These are phyloP conservation scores for Papilio aristodemus DNA, from an alignment of 1,140 invertebrate species.

Conservation along the genomic window DNA sequence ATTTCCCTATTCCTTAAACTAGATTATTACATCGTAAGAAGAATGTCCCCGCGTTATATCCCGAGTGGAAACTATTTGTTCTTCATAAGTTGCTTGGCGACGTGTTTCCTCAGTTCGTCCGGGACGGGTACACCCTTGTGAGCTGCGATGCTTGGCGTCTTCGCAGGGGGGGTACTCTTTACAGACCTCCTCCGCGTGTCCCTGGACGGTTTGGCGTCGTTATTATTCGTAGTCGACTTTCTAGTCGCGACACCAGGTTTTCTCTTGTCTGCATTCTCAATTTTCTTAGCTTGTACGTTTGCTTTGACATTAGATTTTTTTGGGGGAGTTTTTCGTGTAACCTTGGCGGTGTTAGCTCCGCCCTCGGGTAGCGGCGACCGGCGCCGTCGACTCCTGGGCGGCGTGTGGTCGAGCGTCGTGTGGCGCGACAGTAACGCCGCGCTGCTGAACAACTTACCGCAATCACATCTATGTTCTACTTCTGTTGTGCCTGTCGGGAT, in stretches of 20 bases:
- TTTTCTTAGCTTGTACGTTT: constrained; percentile 3
- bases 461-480: constrained; percentile 71
- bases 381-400: constrained; percentile 61
- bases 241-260: constrained; percentile 40
- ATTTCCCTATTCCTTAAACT: constrained; percentile 44
- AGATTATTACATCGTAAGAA: constrained; percentile 35
- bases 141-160: constrained; percentile 42
- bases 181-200: constrained; percentile 36
- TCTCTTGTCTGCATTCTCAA: constrained; percentile 32
- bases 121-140: constrained; percentile 55
- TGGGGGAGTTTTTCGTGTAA: constrained; percentile 29
- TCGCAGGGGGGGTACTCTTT: constrained; percentile 38
- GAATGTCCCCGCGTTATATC: constrained; percentile 35
- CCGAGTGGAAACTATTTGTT: constrained; percentile 43
- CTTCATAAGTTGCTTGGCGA: constrained; percentile 49
- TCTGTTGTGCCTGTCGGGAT: constrained; percentile 51
- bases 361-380: constrained; percentile 50
- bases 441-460: constrained; percentile 72
- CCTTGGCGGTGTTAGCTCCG: constrained; percentile 29
- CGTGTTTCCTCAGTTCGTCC: constrained; percentile 60
- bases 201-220: constrained; percentile 38
- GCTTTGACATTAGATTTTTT: constrained; percentile 21
- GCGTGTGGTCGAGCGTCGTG: constrained; percentile 72
- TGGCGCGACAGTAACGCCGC: constrained; percentile 69
- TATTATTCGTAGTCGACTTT: constrained; percentile 44